Conservation (phyloP, 2,888 invertebrate genomes). For the Limnephilus auricula region DNA sequence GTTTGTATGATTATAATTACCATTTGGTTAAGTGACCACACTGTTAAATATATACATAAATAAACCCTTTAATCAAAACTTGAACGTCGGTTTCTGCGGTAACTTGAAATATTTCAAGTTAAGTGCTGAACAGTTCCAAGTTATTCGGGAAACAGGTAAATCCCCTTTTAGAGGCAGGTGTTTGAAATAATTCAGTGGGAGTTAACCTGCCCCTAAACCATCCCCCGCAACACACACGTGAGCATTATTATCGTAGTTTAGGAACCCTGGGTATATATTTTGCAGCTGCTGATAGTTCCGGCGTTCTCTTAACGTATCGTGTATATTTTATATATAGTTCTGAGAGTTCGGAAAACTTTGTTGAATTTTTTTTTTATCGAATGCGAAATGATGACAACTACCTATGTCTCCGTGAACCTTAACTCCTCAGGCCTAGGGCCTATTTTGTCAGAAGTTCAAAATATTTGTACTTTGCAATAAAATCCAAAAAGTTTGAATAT, state of each 20-base stretch:
- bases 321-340: too few species aligned
- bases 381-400: too few species aligned
- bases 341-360: too few species aligned
- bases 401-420: too few species aligned
- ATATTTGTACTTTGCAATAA: too few species aligned
- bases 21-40: not conserved
- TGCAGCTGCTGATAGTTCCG: not conserved
- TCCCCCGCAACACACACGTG: not conserved
- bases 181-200: conserved; percentile 27
- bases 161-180: conserved; percentile 20
- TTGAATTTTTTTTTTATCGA: too few species aligned
- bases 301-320: not conserved
- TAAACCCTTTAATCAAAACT: not conserved
- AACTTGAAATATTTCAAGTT: not conserved
- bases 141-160: conserved; percentile 7
- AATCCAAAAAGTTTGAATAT: too few species aligned
- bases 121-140: not conserved
- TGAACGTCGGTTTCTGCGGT: not conserved
- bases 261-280: not conserved
- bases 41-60: not conserved
- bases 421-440: too few species aligned
- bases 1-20: too few species aligned
- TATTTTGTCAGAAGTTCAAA: too few species aligned
- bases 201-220: conserved; percentile 11
- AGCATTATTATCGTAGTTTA: not conserved